phyloP scores from a whole-genome alignment of 2,797 vertebrate genomes.

The Gymnocypris eckloni region DNA sequence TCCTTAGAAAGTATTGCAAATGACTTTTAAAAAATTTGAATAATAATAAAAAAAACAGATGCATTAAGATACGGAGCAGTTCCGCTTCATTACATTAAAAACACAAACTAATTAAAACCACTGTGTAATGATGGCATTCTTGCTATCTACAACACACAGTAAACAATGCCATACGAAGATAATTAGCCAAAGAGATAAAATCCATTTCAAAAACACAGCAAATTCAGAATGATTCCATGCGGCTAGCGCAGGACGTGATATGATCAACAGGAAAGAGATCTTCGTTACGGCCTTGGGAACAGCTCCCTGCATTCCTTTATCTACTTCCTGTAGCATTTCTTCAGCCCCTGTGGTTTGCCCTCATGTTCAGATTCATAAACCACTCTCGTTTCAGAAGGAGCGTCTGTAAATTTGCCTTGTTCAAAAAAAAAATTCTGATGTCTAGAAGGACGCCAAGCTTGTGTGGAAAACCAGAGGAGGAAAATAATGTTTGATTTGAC shows the following conservation, averaged over 20 bases:
- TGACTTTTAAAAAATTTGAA: neutral
- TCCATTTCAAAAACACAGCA: neutral
- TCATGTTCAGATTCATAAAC: constrained; percentile 28
- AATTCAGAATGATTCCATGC: constrained; percentile 17
- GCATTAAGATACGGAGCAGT: neutral
- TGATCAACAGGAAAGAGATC: constrained; percentile 54
- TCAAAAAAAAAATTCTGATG: neutral
- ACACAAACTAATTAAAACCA: constrained; percentile 15
- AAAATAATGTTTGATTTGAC: constrained; percentile 29
- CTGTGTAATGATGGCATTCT: neutral
- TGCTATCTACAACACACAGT: constrained; percentile 10
- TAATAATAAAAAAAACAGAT: neutral
- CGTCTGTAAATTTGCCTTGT: constrained; percentile 17
- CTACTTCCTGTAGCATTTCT: constrained; percentile 48
- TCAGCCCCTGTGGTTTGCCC: constrained; percentile 19
- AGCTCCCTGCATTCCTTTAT: constrained; percentile 49
- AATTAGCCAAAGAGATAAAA: constrained; percentile 46
- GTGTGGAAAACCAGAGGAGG: constrained; percentile 26
- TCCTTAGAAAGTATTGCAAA: neutral
- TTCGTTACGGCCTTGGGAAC: constrained; percentile 45
- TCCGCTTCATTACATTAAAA: constrained; percentile 26
- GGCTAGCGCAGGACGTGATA: constrained; percentile 32
- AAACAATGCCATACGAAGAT: constrained; percentile 27
- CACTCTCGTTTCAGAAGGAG: constrained; percentile 2
- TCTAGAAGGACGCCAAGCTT: constrained; percentile 27